Evolutionary conservation across 2,797 vertebrate species (phyloP), one percentile per base, ranked within the genome.

Genomic region (Alectoris magna): DNA sequence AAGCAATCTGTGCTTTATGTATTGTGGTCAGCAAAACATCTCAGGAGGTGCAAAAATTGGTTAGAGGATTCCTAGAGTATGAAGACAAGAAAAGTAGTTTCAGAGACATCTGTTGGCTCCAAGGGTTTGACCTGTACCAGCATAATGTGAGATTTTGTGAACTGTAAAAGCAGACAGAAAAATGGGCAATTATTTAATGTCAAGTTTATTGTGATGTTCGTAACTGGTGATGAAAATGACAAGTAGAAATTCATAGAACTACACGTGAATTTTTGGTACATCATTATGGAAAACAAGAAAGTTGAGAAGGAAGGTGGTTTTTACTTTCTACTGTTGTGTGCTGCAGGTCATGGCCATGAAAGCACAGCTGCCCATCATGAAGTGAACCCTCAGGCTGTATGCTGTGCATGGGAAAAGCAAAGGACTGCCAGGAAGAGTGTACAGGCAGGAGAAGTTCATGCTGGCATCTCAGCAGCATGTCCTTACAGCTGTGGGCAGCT

Each of bases 141-240:
- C 56, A 70, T 78, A 53, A 3, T 64, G 14, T 19, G 43, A 81
- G 31, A 80, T 81, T 85, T 81, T 48, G 31, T 8, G 31, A 68
- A 26, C 18, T 1, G 6, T 56, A 84, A 86, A 88, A 91, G 36
- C 56, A 60, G 11, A 3, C 39, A 55, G 60, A 51, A 88, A 92
- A 91, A 87, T 1, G 21, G 51, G 67, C 56, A 69, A 43, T 84
- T 94, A 49, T 91, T 49, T 70, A 74, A 67, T 1, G 0, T 62
- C 39, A 43, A 71, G 71, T 73, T 53, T 67, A 73, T 49, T 93
- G 82, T 88, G 74, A 71, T 53, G 76, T 53, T 94, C 91, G 90
- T 49, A 31, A 38, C 53, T 43, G 14, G 14, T 81, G 89, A 79
- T 31, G 38, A 93, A 95, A 84, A 67, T 51, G 22, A 70, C 41